Conservation (phyloP, 2,888 invertebrate genomes). For the Microctonus brassicae region DNA sequence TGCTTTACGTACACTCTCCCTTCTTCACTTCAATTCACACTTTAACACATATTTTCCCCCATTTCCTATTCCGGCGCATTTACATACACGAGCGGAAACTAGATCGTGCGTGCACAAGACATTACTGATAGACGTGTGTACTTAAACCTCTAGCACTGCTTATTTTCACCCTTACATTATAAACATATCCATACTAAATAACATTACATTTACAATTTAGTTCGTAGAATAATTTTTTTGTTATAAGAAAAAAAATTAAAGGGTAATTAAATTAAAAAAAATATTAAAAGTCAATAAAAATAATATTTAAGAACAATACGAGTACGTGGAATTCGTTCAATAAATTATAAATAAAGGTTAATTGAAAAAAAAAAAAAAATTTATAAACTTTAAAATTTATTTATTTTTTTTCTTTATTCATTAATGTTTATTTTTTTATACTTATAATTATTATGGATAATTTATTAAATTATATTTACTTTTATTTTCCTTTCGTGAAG, state of each 20-base stretch:
- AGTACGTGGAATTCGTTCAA: no score
- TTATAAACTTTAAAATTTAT: no score
- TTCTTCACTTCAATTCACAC: conserved; percentile 24
- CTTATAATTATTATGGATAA: no score
- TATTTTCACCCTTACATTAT: background rate
- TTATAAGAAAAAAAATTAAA: background rate
- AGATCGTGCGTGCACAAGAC: conserved; percentile 48
- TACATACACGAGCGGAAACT: conserved; percentile 41
- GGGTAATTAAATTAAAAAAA: background rate
- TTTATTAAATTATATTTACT: no score
- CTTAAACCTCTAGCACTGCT: background rate
- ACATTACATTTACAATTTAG: background rate
- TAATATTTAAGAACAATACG: no score
- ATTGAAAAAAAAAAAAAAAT: no score
- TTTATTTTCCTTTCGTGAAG: no score
- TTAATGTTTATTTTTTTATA: no score
- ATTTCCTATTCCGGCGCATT: conserved; percentile 40
- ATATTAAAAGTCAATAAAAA: no score
- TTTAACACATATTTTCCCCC: no score
- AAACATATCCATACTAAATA: background rate
- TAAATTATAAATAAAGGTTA: no score
- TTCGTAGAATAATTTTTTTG: background rate
- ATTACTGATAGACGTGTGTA: conserved; percentile 24
- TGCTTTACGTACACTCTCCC: conserved; percentile 43
- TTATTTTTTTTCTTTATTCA: no score